Conservation (phyloP, 53 echinoderm and acorn worm species). For the Crossaster papposus region DNA sequence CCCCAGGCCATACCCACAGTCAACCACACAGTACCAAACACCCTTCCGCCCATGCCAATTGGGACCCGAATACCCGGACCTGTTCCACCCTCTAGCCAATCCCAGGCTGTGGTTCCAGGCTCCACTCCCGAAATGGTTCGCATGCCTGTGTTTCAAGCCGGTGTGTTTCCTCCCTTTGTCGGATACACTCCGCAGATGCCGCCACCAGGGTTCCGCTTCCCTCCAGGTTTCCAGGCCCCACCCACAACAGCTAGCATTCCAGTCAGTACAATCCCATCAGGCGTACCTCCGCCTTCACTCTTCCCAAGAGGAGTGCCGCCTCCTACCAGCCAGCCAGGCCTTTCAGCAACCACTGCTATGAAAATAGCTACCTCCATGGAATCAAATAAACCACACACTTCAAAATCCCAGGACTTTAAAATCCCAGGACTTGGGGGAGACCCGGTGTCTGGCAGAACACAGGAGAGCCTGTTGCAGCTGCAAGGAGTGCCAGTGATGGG, state of each 20-base stretch:
- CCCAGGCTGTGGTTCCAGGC: constrained; percentile 24
- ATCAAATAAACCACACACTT: constrained; percentile 23
- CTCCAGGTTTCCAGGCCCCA: constrained; percentile 81
- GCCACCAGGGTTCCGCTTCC: constrained; percentile 77
- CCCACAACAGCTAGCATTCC: constrained; percentile 64
- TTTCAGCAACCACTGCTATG: constrained; percentile 1
- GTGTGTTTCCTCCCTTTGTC: constrained; percentile 83
- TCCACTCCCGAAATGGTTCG: constrained; percentile 74
- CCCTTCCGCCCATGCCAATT: constrained; percentile 50
- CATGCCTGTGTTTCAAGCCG: constrained; percentile 77
- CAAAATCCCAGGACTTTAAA: constrained; percentile 38
- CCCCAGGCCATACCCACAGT: constrained; percentile 39
- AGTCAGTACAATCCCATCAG: constrained; percentile 44
- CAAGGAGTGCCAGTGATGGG: constrained; percentile 30
- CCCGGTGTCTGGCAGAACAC: constrained; percentile 24
- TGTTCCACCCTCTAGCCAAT: constrained; percentile 40
- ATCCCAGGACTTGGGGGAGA: constrained; percentile 57
- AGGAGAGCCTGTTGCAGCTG: constrained; percentile 20
- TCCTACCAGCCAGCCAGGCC: constrained; percentile 43
- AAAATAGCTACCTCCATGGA: constrained; percentile 3
- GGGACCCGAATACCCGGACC: constrained; percentile 45
- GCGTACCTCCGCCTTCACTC: constrained; percentile 68
- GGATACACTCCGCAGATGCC: constrained; percentile 76
- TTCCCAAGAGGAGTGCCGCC: constrained; percentile 62
- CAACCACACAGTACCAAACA: constrained; percentile 45